Conservation (phyloP, 2,797 vertebrate species). For the Pantherophis alleghaniensis region DNA sequence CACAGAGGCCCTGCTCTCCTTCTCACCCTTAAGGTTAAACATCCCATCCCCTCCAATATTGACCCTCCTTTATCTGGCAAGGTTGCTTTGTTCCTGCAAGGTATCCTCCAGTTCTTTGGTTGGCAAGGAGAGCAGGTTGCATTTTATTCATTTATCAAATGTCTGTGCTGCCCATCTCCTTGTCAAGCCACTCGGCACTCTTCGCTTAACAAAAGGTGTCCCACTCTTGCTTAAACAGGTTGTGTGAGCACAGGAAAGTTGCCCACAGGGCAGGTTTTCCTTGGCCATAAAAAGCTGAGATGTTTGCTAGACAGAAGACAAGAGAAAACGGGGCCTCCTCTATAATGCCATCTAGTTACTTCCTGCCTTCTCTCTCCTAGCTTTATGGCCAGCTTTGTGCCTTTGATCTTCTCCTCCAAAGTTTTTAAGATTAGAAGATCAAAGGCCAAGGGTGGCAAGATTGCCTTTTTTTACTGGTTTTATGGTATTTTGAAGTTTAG, state of each 20-base stretch:
- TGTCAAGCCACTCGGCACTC: background rate
- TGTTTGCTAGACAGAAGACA: background rate
- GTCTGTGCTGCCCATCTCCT: background rate
- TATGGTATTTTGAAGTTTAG: background rate
- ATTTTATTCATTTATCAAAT: background rate
- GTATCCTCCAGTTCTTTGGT: background rate
- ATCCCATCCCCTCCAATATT: background rate
- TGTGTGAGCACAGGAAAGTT: background rate
- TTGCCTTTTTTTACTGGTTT: background rate
- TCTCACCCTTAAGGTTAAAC: background rate
- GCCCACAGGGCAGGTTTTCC: background rate
- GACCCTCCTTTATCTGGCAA: background rate
- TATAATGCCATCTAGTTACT: background rate
- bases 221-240: background rate
- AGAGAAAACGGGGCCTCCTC: background rate
- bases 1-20: background rate
- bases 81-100: background rate
- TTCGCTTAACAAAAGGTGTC: background rate
- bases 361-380: background rate
- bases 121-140: background rate
- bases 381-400: background rate
- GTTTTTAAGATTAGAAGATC: background rate
- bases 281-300: background rate
- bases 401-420: background rate
- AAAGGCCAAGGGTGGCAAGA: background rate